phyloP scores from a whole-genome alignment of 2,888 invertebrate species.

The Lamellibrachia satsuma region DNA sequence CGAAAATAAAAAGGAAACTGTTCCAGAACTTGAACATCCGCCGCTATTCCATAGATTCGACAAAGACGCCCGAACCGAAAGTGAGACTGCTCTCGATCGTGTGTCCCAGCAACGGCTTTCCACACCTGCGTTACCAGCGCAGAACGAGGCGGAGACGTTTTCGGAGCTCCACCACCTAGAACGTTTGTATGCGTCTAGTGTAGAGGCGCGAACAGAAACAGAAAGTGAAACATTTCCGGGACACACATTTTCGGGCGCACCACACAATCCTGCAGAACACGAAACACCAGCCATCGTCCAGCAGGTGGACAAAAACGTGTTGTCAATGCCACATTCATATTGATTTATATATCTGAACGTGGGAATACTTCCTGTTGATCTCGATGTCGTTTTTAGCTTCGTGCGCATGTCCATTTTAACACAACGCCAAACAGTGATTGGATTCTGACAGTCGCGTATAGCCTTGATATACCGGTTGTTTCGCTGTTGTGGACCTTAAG shows the following conservation, averaged over 20 bases:
- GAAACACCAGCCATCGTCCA: not conserved
- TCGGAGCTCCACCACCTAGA: not conserved
- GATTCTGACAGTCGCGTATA: not conserved
- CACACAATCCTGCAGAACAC: too few species aligned
- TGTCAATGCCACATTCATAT: not conserved
- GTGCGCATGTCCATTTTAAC: not conserved
- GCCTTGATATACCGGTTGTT: not conserved
- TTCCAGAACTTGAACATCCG: not conserved
- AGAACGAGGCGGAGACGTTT: not conserved
- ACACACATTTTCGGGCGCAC: not conserved
- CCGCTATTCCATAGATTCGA: not conserved
- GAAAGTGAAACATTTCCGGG: conserved; percentile 4
- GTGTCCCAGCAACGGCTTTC: not conserved
- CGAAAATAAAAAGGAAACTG: not conserved
- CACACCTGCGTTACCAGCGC: not conserved
- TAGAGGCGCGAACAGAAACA: not conserved
- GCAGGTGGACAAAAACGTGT: not conserved
- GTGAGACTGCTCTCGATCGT: not conserved
- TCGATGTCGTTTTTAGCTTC: too few species aligned
- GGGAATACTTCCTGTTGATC: too few species aligned
- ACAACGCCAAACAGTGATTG: not conserved
- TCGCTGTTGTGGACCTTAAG: not conserved
- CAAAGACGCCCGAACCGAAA: not conserved
- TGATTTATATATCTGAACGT: not conserved
- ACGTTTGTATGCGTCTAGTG: not conserved